phyloP scores from a whole-genome alignment of 2,113 vertebrate genomes.

The Cebus imitator region DNA sequence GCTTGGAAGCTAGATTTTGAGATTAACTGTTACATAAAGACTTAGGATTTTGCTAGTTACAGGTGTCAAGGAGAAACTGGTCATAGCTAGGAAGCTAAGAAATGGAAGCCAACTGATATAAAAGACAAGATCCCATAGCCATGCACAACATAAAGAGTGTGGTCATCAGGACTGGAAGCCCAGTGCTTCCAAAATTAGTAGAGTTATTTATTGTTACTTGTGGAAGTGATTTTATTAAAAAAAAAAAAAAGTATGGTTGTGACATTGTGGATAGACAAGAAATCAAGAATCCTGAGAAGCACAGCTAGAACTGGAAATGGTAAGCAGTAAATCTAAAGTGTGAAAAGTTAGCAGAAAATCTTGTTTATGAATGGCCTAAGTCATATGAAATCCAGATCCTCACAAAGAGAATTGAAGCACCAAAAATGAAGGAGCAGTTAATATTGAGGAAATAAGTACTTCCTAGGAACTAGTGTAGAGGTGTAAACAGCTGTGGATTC shows the following conservation, averaged over 20 bases:
- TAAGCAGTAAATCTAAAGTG: background rate
- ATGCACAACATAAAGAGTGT: background rate
- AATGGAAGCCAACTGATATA: background rate
- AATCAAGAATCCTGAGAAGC: background rate
- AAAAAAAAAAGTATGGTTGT: background rate
- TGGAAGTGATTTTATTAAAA: background rate
- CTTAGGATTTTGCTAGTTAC: background rate
- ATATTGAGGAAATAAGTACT: background rate
- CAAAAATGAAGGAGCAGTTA: background rate
- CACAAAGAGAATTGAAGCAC: background rate
- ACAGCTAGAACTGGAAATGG: background rate
- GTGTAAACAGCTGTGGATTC: background rate
- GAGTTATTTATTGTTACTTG: background rate
- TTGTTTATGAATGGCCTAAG: background rate
- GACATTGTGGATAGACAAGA: background rate
- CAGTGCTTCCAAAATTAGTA: background rate
- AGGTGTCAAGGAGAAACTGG: background rate
- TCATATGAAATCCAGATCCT: background rate
- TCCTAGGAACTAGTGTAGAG: background rate
- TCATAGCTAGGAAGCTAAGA: background rate
- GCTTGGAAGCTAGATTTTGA: conserved; percentile 1
- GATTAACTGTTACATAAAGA: background rate
- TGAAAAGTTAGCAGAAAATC: background rate
- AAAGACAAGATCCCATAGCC: background rate
- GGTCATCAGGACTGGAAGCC: background rate